Conservation (phyloP, 2,113 vertebrate species). For the Pterophyllum scalare region DNA sequence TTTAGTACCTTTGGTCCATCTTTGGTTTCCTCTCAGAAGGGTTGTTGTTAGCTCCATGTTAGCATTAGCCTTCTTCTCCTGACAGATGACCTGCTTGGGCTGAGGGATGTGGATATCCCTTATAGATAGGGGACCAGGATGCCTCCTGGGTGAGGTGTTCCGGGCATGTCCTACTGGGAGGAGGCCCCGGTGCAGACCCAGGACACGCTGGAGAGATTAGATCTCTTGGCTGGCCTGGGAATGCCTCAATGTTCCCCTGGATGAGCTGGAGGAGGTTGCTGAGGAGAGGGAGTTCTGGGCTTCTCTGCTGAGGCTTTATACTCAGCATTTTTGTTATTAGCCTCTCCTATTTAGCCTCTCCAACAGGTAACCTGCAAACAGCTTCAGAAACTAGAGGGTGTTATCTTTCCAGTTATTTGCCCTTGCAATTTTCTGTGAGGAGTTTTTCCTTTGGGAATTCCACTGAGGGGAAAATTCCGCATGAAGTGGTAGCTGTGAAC, state of each 20-base stretch:
- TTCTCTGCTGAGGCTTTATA: too few relatives aligned
- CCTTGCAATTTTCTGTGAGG: neutral
- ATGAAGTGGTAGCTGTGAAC: neutral
- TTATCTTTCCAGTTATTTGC: neutral
- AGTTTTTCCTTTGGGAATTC: neutral
- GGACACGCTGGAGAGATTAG: too few relatives aligned
- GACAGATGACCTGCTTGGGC: neutral
- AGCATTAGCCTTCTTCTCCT: neutral
- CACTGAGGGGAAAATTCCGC: neutral
- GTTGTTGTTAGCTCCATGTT: neutral
- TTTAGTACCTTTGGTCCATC: neutral
- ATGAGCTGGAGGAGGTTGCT: too few relatives aligned
- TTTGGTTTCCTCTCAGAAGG: neutral
- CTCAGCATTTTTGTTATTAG: neutral
- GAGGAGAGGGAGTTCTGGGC: too few relatives aligned
- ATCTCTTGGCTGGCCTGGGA: too few relatives aligned
- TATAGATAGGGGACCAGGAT: too few relatives aligned
- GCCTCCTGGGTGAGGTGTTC: too few relatives aligned
- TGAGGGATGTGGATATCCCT: too few relatives aligned
- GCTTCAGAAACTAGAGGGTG: neutral
- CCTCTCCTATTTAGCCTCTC: too few relatives aligned
- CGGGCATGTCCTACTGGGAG: too few relatives aligned
- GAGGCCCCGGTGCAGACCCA: too few relatives aligned
- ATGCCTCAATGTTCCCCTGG: too few relatives aligned
- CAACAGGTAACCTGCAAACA: rapidly evolving